phyloP scores from a whole-genome alignment of 2,888 invertebrate genomes.

The Liodrosophila aerea region DNA sequence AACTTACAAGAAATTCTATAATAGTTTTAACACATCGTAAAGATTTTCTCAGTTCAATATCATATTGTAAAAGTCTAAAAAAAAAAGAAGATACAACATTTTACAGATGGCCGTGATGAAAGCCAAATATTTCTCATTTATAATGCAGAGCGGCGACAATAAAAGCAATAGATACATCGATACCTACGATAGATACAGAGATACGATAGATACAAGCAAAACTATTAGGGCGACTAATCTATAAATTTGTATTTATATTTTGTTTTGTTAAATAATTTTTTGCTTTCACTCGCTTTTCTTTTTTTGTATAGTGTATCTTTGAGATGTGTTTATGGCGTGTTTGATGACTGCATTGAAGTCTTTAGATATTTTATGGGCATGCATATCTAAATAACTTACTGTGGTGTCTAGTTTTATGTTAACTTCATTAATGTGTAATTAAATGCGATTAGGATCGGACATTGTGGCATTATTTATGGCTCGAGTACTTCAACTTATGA shows the following conservation, averaged over 20 bases:
- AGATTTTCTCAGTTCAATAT: slow-evolving; percentile 63
- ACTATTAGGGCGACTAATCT: slow-evolving; percentile 18
- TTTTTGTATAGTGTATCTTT: slow-evolving; percentile 44
- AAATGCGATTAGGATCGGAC: too few relatives aligned
- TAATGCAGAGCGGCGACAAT: slow-evolving; percentile 68
- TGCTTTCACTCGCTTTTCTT: slow-evolving; percentile 43
- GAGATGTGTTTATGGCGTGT: slow-evolving; percentile 40
- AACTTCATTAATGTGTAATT: too few relatives aligned
- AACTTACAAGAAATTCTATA: slow-evolving; percentile 37
- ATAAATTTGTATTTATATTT: slow-evolving; percentile 58
- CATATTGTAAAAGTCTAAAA: slow-evolving; percentile 15
- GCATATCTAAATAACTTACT: too few relatives aligned
- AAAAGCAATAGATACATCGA: slow-evolving; percentile 48
- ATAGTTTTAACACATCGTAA: slow-evolving; percentile 68
- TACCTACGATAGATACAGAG: slow-evolving; percentile 10
- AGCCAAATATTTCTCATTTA: slow-evolving; percentile 61
- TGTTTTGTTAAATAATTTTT: slow-evolving; percentile 25
- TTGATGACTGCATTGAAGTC: neutral
- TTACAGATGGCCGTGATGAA: slow-evolving; percentile 65
- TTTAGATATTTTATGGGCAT: neutral
- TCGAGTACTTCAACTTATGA: neutral
- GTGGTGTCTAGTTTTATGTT: neutral
- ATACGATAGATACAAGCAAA: slow-evolving; percentile 21
- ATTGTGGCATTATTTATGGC: neutral
- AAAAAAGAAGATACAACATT: slow-evolving; percentile 21